phyloP scores from a whole-genome alignment of 2,113 vertebrate species.

The Stomatorhinus ivindoensis region DNA sequence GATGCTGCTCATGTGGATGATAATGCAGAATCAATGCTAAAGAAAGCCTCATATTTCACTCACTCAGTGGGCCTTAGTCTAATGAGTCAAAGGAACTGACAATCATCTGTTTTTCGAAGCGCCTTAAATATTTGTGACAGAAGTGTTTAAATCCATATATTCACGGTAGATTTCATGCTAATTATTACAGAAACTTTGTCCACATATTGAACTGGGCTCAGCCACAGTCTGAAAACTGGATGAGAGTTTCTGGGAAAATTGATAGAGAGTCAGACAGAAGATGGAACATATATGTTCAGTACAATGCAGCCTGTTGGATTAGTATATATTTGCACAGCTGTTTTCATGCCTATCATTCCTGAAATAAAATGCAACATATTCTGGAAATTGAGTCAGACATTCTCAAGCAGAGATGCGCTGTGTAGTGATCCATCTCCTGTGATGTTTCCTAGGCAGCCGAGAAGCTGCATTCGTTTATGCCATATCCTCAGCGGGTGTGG shows the following conservation, averaged over 20 bases:
- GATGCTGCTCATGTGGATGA: background rate
- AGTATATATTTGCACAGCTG: background rate
- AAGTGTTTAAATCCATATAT: slow-evolving; percentile 39
- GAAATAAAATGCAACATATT: background rate
- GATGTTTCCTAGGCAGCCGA: slow-evolving; percentile 70
- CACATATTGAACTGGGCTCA: background rate
- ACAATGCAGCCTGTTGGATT: slow-evolving; percentile 33
- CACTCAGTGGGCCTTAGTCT: background rate
- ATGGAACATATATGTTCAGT: slow-evolving; percentile 39
- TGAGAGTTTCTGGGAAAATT: background rate
- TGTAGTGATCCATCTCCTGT: slow-evolving; percentile 7
- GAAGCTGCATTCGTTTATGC: slow-evolving; percentile 95
- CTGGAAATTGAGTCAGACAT: background rate
- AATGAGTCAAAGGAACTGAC: background rate
- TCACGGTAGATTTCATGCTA: slow-evolving; percentile 53
- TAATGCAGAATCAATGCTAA: background rate
- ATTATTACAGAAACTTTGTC: slow-evolving; percentile 49
- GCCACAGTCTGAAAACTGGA: background rate
- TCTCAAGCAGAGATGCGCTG: background rate
- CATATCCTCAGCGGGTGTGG: slow-evolving; percentile 92
- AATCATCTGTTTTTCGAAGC: background rate
- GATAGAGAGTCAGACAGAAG: background rate
- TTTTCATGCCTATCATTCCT: background rate
- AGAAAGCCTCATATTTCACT: background rate
- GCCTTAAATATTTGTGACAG: background rate